Base-by-base conservation (phyloP, 2,797 vertebrate genomes). In the Schizopygopsis pylzovi region DNA sequence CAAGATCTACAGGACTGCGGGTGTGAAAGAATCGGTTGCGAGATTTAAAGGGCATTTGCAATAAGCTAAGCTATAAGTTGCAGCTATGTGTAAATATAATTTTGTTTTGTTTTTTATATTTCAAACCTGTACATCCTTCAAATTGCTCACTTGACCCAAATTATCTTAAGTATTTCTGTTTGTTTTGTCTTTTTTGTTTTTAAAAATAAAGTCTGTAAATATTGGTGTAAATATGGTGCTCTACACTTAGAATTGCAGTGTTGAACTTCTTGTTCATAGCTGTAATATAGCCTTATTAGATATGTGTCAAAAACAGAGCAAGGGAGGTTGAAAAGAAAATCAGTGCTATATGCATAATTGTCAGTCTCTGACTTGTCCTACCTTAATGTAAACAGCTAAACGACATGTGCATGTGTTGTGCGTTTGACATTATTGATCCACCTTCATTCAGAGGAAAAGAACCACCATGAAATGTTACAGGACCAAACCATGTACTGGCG, bases 11-110 rank as follows among this genome's bases (percentile, higher is more conserved):
- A 87, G 68, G 87, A 80, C 87, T 86, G 70, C 82, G 87, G 88
- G 86, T 41, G 80, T 86, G 73, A 71, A 85, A 45, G 61, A 67
- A 78, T 79, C 56, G 68, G 81, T 84, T 79, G 93, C 77, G 71
- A 86, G 81, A 88, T 96, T 93, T 91, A 95, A 96, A 96, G 97
- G 98, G 97, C 97, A 97, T 97, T 97, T 96, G 97, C 97, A 98
- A 98, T 98, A 98, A 98, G 95, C 95, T 98, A 98, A 98, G 95
- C 95, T 97, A 96, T 94, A 95, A 95, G 96, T 97, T 96, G 97
- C 97, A 98, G 97, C 96, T 97, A 95, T 96, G 79, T 96, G 95
- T 96, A 95, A 96, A 96, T 96, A 96, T 89, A 89, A 25, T 18
- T 90, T 76, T 79, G 15, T 83, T 73, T 79, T 71, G 93, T 94